Evolutionary conservation across 2,797 vertebrate genomes (phyloP).

Genomic region (Stomatorhinus walkeri): DNA sequence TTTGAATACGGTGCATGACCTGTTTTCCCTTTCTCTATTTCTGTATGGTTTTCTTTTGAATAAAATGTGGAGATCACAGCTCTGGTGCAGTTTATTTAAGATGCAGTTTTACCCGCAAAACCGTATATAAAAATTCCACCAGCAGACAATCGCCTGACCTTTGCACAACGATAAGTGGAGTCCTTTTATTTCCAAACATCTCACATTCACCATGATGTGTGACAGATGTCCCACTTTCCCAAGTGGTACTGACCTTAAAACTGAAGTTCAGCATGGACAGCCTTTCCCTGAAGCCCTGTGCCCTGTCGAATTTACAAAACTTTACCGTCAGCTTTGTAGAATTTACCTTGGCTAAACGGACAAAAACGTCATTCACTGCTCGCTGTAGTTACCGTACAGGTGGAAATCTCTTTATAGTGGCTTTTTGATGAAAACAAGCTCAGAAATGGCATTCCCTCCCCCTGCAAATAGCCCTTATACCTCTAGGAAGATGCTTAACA

Average conservation of each 20-base stretch:
- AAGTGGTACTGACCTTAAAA: not conserved
- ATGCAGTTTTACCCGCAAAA: not conserved
- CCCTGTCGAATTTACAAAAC: not conserved
- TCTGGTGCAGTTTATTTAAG: not conserved
- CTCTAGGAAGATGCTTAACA: not conserved
- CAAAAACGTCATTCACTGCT: not conserved
- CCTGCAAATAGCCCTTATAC: not conserved
- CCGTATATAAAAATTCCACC: not conserved
- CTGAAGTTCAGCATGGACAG: not conserved
- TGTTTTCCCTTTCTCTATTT: constrained; percentile 31
- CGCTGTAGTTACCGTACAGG: not conserved
- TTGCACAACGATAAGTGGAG: not conserved
- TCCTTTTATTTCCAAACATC: not conserved
- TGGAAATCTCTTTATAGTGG: not conserved
- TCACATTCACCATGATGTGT: not conserved
- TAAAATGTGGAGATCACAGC: constrained; percentile 18
- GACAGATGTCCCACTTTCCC: not conserved
- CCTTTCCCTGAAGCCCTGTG: not conserved
- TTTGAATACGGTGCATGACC: constrained; percentile 37
- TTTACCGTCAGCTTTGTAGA: too few species aligned
- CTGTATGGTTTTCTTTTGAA: constrained; percentile 18
- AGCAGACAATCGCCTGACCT: not conserved
- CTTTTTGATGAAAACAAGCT: not conserved
- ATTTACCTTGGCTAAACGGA: not conserved
- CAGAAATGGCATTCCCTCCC: not conserved